Conservation (phyloP, 2,797 vertebrate genomes). For the Karalla daura region DNA sequence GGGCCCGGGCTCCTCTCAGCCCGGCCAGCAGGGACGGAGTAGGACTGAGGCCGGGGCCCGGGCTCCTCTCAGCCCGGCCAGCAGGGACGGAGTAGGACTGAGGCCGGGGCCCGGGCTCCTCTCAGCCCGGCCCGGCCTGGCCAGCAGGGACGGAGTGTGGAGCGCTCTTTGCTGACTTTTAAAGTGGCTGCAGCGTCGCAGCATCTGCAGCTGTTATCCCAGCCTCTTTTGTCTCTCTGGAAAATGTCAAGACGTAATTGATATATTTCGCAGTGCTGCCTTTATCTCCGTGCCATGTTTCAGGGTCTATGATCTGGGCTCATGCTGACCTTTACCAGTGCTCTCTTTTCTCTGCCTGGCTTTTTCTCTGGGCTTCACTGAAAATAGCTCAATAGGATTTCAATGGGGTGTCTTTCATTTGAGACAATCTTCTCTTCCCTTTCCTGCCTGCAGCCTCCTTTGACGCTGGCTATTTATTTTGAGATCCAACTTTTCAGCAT, state of each 20-base stretch:
- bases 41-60: too few relatives aligned
- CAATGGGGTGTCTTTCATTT: constrained; percentile 79
- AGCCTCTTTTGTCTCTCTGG: constrained; percentile 78
- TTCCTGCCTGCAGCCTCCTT: constrained; percentile 61
- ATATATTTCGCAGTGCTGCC: constrained; percentile 80
- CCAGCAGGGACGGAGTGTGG: too few relatives aligned
- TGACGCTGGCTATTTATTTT: constrained; percentile 75
- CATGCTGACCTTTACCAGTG: constrained; percentile 81
- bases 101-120: too few relatives aligned
- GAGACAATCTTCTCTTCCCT: constrained; percentile 78
- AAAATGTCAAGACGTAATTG: constrained; percentile 86
- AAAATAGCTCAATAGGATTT: constrained; percentile 82
- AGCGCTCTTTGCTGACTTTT: constrained; percentile 46
- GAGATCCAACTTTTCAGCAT: constrained; percentile 72
- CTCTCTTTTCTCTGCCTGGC: constrained; percentile 60
- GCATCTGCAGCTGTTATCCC: constrained; percentile 57
- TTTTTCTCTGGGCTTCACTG: constrained; percentile 56
- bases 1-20: too few relatives aligned
- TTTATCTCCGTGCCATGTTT: constrained; percentile 81
- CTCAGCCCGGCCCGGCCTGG: too few relatives aligned
- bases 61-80: too few relatives aligned
- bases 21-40: too few relatives aligned
- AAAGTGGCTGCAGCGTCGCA: constrained; percentile 32
- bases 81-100: too few relatives aligned
- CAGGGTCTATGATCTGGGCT: constrained; percentile 80